phyloP scores from a whole-genome alignment of 2,113 vertebrate species.

The Salvelinus fontinalis region DNA sequence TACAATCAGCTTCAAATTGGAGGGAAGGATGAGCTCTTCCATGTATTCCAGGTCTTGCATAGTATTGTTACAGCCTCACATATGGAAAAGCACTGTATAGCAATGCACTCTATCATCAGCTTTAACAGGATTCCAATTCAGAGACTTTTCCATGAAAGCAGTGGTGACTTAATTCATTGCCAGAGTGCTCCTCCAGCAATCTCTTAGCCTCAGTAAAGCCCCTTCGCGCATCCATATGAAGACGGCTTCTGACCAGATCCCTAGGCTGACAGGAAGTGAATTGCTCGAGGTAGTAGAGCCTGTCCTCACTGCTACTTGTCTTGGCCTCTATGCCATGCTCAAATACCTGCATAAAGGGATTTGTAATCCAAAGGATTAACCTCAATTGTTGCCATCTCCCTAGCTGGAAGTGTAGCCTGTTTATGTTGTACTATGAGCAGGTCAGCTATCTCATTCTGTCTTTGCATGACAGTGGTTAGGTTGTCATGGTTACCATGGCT shows the following conservation, averaged over 20 bases:
- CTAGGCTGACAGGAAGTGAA: constrained; percentile 9
- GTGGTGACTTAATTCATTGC: constrained; percentile 10
- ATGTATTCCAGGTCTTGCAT: constrained; percentile 11
- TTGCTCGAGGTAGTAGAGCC: constrained; percentile 19
- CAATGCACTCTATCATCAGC: constrained; percentile 10
- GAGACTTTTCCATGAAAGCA: constrained; percentile 21
- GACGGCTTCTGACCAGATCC: constrained; percentile 22
- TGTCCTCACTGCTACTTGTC: constrained; percentile 2
- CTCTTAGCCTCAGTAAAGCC: constrained; percentile 11
- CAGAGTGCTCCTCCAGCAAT: constrained; percentile 10
- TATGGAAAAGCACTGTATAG: not conserved
- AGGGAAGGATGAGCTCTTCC: constrained; percentile 10
- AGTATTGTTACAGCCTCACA: constrained; percentile 10
- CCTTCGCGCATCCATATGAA: constrained; percentile 4
- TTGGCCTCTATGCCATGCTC: constrained; percentile 16
- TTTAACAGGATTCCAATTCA: constrained; percentile 11
- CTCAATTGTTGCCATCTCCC: constrained; percentile 7
- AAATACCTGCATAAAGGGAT: constrained; percentile 17
- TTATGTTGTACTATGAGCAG: constrained; percentile 6
- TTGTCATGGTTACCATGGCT: not conserved
- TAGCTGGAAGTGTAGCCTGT: not conserved
- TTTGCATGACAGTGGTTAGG: not conserved
- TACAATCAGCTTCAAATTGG: constrained; percentile 7
- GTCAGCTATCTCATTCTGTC: constrained; percentile 10
- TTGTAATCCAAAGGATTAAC: constrained; percentile 15